phyloP scores from a whole-genome alignment of 2,888 invertebrate genomes.

The Drosophila testacea region DNA sequence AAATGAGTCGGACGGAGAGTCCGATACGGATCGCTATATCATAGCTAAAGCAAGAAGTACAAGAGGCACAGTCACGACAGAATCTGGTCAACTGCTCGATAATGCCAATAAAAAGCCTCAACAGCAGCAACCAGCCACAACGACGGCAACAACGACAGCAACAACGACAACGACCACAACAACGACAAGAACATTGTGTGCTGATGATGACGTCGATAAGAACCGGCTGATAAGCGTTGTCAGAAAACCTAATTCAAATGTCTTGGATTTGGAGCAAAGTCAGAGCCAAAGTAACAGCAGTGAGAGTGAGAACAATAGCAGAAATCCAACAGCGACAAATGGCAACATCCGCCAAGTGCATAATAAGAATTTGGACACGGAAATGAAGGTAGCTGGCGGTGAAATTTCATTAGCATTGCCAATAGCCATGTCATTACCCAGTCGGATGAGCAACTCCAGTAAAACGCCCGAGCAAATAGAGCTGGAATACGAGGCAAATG shows the following conservation, averaged over 20 bases:
- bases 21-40: slow-evolving; percentile 61
- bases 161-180: slow-evolving; percentile 14
- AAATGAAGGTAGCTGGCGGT: slow-evolving; percentile 53
- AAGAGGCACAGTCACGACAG: slow-evolving; percentile 21
- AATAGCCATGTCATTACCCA: slow-evolving; percentile 15
- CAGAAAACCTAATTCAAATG: slow-evolving; percentile 39
- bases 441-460: slow-evolving; percentile 38
- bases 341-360: slow-evolving; percentile 49
- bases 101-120: slow-evolving; percentile 58
- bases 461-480: slow-evolving; percentile 83
- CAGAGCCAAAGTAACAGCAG: slow-evolving; percentile 8
- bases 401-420: slow-evolving; percentile 21
- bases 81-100: slow-evolving; percentile 60
- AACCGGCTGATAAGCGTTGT: slow-evolving; percentile 68
- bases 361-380: slow-evolving; percentile 39
- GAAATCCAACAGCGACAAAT: slow-evolving; percentile 46
- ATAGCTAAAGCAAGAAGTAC: slow-evolving; percentile 22
- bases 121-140: slow-evolving; percentile 35
- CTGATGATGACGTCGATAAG: slow-evolving; percentile 65
- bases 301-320: not conserved
- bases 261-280: slow-evolving; percentile 24
- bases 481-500: slow-evolving; percentile 81
- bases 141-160: slow-evolving; percentile 13
- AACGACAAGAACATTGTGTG: slow-evolving; percentile 6
- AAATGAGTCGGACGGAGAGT: slow-evolving; percentile 53